phyloP scores from a whole-genome alignment of 2,797 vertebrate genomes.

The Lerista edwardsae region DNA sequence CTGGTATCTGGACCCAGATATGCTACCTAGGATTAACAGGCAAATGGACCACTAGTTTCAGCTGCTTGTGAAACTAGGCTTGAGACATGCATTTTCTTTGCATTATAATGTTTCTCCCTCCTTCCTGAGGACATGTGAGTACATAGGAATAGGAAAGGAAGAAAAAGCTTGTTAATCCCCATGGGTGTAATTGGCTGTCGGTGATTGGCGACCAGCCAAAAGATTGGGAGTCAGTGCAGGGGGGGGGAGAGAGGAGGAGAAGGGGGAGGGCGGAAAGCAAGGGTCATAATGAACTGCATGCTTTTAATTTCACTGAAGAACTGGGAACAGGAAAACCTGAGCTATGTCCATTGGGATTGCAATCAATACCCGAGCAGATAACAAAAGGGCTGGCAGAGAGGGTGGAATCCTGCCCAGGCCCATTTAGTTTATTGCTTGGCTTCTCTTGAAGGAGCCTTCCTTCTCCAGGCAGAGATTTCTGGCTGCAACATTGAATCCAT shows the following conservation, averaged over 20 bases:
- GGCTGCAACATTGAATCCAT: constrained; percentile 53
- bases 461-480: constrained; percentile 38
- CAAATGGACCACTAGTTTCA: neutral
- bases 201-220: constrained; percentile 57
- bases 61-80: neutral
- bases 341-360: constrained; percentile 66
- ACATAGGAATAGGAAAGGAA: constrained; percentile 47
- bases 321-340: constrained; percentile 71
- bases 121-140: constrained; percentile 57
- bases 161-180: constrained; percentile 56
- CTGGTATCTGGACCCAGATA: neutral
- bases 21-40: neutral
- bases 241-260: constrained; percentile 18
- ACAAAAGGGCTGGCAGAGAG: constrained; percentile 59
- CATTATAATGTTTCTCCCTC: constrained; percentile 23
- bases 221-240: constrained; percentile 45
- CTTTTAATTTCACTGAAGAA: constrained; percentile 77
- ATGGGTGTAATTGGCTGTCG: constrained; percentile 59
- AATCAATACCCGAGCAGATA: constrained; percentile 72
- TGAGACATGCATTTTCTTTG: constrained; percentile 21
- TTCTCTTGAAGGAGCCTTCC: constrained; percentile 46
- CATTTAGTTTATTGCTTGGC: constrained; percentile 65
- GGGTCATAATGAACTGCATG: constrained; percentile 62
- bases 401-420: constrained; percentile 61
- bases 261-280: constrained; percentile 18